These are phyloP conservation scores for Ormyrus nitidulus DNA, from an alignment of 2,888 invertebrate species.

Conservation along the genomic window DNA sequence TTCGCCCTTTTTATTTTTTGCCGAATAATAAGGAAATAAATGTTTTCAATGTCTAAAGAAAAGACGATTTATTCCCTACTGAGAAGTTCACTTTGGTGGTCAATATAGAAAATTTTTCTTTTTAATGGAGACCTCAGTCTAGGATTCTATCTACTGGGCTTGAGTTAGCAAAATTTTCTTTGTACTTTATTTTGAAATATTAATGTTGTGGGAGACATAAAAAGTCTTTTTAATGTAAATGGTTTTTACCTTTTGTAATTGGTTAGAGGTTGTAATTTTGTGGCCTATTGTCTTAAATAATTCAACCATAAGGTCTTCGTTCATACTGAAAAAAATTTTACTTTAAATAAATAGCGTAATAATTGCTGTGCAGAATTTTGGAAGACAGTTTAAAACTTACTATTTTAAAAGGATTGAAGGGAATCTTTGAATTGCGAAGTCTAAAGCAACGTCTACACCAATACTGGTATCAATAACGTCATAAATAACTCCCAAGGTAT, in stretches of 20 bases:
- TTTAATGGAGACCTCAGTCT: too few relatives aligned
- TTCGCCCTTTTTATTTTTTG: too few relatives aligned
- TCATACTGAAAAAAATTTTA: slow-evolving; percentile 30
- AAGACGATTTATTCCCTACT: too few relatives aligned
- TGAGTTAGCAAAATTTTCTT: too few relatives aligned
- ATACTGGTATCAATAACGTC: slow-evolving; percentile 24
- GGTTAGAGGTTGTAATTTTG: slow-evolving; percentile 36
- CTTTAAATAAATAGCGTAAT: neutral
- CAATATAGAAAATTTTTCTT: too few relatives aligned
- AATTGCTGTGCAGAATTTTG: neutral
- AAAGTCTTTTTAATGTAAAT: neutral
- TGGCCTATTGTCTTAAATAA: slow-evolving; percentile 9
- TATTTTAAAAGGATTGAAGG: neutral
- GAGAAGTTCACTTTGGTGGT: too few relatives aligned
- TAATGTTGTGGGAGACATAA: too few relatives aligned
- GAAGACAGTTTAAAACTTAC: neutral
- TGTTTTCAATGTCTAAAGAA: too few relatives aligned
- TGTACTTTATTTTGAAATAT: too few relatives aligned
- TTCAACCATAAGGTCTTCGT: neutral
- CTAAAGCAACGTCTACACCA: slow-evolving; percentile 77
- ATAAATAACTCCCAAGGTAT: neutral
- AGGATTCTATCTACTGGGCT: too few relatives aligned
- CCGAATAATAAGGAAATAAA: too few relatives aligned
- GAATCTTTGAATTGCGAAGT: slow-evolving; percentile 76
- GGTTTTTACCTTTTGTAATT: slow-evolving; percentile 43